Base-by-base conservation (phyloP, 2,888 invertebrate species). In the Luffia ferchaultella region DNA sequence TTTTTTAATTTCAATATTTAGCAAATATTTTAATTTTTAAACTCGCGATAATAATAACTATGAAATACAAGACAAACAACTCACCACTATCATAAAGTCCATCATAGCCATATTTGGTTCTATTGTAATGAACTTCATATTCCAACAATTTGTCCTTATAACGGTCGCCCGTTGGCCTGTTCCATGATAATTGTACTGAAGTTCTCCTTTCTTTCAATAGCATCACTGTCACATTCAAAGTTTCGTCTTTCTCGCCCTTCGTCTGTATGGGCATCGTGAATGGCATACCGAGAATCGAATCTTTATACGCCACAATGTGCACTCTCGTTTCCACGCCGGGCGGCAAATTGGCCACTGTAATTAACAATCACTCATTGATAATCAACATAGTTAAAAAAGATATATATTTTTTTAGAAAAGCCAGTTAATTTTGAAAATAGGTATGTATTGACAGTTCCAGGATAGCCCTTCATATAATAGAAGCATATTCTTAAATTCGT, bases 121-220 rank as follows among this genome's bases (percentile, higher is more conserved):
- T 49, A 43, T 49, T 90, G 61, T 92, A 93, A 67, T 91, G 90
- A 43, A 93, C 82, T 17, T 90, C 92, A 64, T 93, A 95, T 2
- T 76, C 60, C n/a, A 79, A 42, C 9, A 70, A 64, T 48, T 68
- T 70, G 19, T 64, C 65, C 55, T 68, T 70, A 47, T 79, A 89
- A n/a, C 86, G 72, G 0, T 76, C 71, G 42, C 83, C 85, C 18
- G 80, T 80, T 0, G 91, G 90, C 7, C 86, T 79, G 15, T 85
- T 74, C 93, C 94, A 94, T 7, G 73, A 75, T 16, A 94, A 62
- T 56, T 87, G 86, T 0, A 92, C 89, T 0, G 88, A 73, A 0
- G 89, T 89, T 0, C 87, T 85, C 43, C 83, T 76, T 1, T 85
- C 80, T 61, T 87, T 86, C 0, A 86, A 59, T 12, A 88, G 60